Base-by-base conservation (phyloP, 2,113 vertebrate genomes). In the Rhynchomys soricoides region DNA sequence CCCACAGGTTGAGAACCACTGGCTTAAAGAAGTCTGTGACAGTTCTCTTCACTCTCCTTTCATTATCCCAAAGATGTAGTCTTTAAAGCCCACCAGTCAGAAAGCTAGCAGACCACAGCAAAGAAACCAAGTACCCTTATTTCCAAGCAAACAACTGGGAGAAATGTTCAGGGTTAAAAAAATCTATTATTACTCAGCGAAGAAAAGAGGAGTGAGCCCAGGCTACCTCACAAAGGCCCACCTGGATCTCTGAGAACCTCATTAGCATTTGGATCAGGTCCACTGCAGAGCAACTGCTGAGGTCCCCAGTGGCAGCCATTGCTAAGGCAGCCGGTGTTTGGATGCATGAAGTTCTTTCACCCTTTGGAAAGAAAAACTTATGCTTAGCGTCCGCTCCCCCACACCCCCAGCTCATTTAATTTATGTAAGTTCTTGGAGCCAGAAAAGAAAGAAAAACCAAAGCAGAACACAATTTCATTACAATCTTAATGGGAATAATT, bases 361-460 rank as follows among this genome's bases (percentile, higher is more conserved):
- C 85, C 31, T 73, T 81, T 68, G 91, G 31, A 92, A 95, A 45
- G 68, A 95, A 95, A 95, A 90, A 95, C n/a, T 81, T 86, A 89
- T 83, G 45, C 70, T 93, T 83, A 95, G 93, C 52, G 86, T 93
- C 48, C 95, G 55, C 45, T 66, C 62, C 75, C 83, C 95, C 34
- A 2, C 55, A 57, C 4, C 34, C 68, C 40, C 37, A n/a, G 66
- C 71, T 40, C 37, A 89, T 97, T 98, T 98, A 95, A 97, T 98
- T 98, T 98, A 77, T 85, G 71, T 94, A 94, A 96, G 74, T 98
- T 90, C 86, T 97, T 96, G 31, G 87, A 94, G 78, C 4, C 64
- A 95, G 97, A 98, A 97, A 98, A 81, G 71, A 96, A 98, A 98
- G 95, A 43, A 55, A 97, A 98, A 96, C 92, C 95, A 98, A 98